phyloP scores from a whole-genome alignment of 2,113 vertebrate species.

The Strix aluco region DNA sequence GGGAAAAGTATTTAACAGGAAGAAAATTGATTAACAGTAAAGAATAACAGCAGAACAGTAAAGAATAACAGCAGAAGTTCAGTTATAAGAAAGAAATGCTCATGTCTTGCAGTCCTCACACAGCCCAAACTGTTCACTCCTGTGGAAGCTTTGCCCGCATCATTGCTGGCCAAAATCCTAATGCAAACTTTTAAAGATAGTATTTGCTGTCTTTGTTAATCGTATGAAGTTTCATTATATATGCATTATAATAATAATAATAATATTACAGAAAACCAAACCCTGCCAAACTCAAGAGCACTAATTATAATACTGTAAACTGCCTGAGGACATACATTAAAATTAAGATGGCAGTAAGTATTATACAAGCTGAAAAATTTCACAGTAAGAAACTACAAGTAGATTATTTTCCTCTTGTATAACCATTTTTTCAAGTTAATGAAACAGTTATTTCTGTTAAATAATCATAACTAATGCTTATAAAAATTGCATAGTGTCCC shows the following conservation, averaged over 20 bases:
- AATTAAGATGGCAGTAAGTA: constrained; percentile 15
- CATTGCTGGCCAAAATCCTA: background rate
- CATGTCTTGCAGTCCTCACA: background rate
- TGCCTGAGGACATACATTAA: background rate
- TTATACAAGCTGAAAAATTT: constrained; percentile 1
- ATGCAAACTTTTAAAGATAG: background rate
- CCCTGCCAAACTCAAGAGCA: background rate
- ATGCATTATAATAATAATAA: background rate
- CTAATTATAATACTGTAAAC: background rate
- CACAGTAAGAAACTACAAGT: background rate
- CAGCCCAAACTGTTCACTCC: background rate
- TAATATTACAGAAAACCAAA: background rate
- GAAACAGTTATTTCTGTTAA: constrained; percentile 23
- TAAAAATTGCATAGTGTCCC: background rate
- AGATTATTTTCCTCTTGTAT: background rate
- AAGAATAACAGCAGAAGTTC: background rate
- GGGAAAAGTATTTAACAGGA: background rate
- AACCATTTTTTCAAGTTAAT: background rate
- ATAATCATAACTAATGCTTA: constrained; percentile 18
- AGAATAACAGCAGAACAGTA: background rate
- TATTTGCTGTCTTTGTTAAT: background rate
- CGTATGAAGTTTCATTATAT: background rate
- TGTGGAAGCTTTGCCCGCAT: background rate
- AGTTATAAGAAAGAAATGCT: background rate
- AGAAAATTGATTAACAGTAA: background rate